Base-by-base conservation (phyloP, 2,888 invertebrate genomes). In the Macrophya alboannulata region DNA sequence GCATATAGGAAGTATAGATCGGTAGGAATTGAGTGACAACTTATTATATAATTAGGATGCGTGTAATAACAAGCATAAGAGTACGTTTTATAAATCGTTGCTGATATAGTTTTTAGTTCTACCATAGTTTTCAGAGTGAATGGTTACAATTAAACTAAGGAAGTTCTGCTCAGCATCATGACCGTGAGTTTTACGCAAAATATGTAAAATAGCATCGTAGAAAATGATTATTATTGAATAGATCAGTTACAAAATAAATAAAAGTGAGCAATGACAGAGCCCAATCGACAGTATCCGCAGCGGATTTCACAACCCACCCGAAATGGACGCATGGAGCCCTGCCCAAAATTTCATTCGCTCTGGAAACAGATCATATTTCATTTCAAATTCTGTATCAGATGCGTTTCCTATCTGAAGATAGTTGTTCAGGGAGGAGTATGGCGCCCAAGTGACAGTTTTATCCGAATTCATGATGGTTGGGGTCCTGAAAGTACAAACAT, bases 291-390 rank as follows among this genome's bases (percentile, higher is more conserved):
- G 5, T 17, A 1, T 4, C n/a, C n/a, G 5, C n/a, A n/a, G n/a
- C 17, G 17, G n/a, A 17, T 51, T 51, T 37, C 25, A 9, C 10
- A 31, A 31, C 68, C 5, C 25, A 2, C n/a, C 37, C 17, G 4
- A 72, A 2, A 17, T 43, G n/a, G 51, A 1, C 6, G 55, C 55
- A n/a, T 0, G 5, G 55, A 55, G n/a, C 55, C 0, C n/a, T 55
- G 40, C 72, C 72, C 40, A 43, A 74, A 74, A 74, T 8, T 45
- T 21, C 45, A 74, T 74, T 43, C 72, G 72, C 17, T 74, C 40
- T 21, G 6, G 3, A 8, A 17, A 10, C n/a, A 40, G 8, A 74
- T 5, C 43, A 21, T 43, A 21, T 40, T 74, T n/a, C 40, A 74
- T n/a, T 43, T 74, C 43, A n/a, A 74, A 8, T 45, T 9, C n/a